Evolutionary conservation across 2,113 vertebrate genomes (phyloP).

Genomic region (Entosphenus tridentatus): DNA sequence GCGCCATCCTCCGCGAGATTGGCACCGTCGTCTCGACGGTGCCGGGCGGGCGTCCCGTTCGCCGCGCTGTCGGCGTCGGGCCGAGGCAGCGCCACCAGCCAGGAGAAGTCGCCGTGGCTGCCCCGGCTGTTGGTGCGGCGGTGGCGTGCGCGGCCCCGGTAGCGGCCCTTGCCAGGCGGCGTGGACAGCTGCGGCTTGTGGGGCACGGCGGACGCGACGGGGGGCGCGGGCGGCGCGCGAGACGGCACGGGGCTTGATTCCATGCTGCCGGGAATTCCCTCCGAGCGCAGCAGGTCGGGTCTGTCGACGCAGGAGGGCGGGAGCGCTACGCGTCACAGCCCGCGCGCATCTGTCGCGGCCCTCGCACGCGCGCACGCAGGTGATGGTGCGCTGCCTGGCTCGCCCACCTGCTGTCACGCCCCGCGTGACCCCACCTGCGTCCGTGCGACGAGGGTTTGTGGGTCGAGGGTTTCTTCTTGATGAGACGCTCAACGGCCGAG

Average conservation of each 20-base stretch:
- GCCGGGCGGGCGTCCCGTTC: too few species aligned
- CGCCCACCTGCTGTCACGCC: too few species aligned
- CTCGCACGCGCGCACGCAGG: too few species aligned
- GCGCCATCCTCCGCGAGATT: too few species aligned
- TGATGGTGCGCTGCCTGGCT: too few species aligned
- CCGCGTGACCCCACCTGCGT: background rate
- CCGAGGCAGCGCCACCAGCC: background rate
- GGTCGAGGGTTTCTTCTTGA: conserved; percentile 60
- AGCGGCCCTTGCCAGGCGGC: conserved; percentile 47
- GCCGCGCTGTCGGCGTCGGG: background rate
- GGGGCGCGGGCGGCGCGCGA: conserved; percentile 42
- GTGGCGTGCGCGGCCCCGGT: conserved; percentile 77
- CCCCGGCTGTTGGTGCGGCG: conserved; percentile 79
- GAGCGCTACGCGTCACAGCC: background rate
- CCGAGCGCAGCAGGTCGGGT: conserved; percentile 66
- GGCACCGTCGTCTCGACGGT: too few species aligned
- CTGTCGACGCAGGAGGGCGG: conserved; percentile 18
- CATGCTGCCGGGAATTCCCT: conserved; percentile 45
- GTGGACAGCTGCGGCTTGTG: conserved; percentile 74
- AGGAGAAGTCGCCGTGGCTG: conserved; percentile 58
- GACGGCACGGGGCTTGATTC: conserved; percentile 46
- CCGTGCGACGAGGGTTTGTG: conserved; percentile 56
- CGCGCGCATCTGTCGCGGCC: too few species aligned
- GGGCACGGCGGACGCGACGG: conserved; percentile 47
- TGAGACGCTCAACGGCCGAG: conserved; percentile 81